These are phyloP conservation scores for Bagarius yarrelli DNA, from an alignment of 2,113 vertebrate genomes.

Conservation along the genomic window DNA sequence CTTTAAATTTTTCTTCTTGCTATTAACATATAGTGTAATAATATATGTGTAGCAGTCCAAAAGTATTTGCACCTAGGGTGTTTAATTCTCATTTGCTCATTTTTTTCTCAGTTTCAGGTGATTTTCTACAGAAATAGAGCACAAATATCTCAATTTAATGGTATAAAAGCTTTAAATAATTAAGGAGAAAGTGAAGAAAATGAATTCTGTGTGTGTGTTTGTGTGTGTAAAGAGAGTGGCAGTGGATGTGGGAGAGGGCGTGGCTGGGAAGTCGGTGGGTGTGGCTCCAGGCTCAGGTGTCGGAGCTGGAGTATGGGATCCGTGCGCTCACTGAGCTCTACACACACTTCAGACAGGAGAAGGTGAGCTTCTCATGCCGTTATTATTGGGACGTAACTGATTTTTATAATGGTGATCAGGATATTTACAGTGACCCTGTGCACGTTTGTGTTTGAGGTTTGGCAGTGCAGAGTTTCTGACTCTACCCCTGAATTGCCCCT, in stretches of 20 bases:
- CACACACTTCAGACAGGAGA: slow-evolving; percentile 61
- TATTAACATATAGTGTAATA: no score
- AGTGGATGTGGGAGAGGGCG: slow-evolving; percentile 62
- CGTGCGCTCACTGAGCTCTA: slow-evolving; percentile 66
- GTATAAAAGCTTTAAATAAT: no score
- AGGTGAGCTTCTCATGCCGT: slow-evolving; percentile 55
- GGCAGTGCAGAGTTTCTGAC: slow-evolving; percentile 22
- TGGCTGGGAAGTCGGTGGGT: slow-evolving; percentile 67
- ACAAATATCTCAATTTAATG: no score
- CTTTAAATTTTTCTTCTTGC: no score
- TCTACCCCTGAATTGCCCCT: slow-evolving; percentile 37
- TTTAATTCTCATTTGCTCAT: no score
- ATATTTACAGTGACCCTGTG: neutral
- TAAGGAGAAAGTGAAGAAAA: no score
- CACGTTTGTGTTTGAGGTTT: slow-evolving; percentile 9
- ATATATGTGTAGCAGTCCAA: no score
- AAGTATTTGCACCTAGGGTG: no score
- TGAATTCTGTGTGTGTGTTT: slow-evolving; percentile 40
- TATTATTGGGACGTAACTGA: slow-evolving; percentile 1
- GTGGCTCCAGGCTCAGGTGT: slow-evolving; percentile 69
- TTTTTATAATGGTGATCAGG: neutral
- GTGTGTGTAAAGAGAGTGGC: slow-evolving; percentile 50
- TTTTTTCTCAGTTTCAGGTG: no score
- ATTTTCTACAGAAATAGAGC: no score
- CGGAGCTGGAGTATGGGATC: slow-evolving; percentile 66